These are phyloP conservation scores for Aspidapion aeneum DNA, from an alignment of 2,888 invertebrate genomes.

Conservation along the genomic window DNA sequence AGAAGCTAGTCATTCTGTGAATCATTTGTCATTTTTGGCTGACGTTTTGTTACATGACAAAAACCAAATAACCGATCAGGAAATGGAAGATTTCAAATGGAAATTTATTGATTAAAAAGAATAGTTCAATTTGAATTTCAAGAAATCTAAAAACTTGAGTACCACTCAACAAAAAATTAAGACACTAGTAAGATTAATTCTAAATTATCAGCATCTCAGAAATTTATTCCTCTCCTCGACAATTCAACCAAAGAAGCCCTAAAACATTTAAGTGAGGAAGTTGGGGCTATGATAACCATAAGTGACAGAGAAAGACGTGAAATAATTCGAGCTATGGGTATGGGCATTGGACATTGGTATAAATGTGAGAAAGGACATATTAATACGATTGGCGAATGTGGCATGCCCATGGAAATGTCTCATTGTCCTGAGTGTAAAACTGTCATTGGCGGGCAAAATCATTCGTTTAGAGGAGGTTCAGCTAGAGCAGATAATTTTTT, in stretches of 20 bases:
- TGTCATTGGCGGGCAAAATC: conserved; percentile 53
- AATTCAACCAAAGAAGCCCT: no score
- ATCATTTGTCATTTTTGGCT: not conserved
- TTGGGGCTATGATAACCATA: no score
- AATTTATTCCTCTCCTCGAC: no score
- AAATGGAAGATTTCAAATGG: conserved; percentile 38
- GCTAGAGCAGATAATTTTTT: no score
- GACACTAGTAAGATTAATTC: no score
- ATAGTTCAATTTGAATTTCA: conserved; percentile 32
- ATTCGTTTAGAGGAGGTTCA: no score
- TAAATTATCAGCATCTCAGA: no score
- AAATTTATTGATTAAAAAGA: conserved; percentile 36
- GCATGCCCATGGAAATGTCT: conserved; percentile 56
- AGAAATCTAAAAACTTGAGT: conserved; percentile 8
- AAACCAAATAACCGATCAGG: conserved; percentile 33
- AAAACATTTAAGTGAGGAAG: no score
- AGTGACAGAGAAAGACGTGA: conserved; percentile 34
- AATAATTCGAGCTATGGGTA: conserved; percentile 56
- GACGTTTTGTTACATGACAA: not conserved
- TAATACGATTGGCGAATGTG: conserved; percentile 65
- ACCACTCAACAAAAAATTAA: no score
- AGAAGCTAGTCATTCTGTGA: not conserved
- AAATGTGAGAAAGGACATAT: conserved; percentile 68
- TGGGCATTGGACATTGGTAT: conserved; percentile 63
- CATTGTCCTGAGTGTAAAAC: conserved; percentile 56